A percentile compares a stretch with the other conserved stretches of the same genome.
These are phyloP conservation scores for Melanogrammus aeglefinus DNA, from an alignment of 2,797 vertebrate species.

Conservation along the genomic window DNA sequence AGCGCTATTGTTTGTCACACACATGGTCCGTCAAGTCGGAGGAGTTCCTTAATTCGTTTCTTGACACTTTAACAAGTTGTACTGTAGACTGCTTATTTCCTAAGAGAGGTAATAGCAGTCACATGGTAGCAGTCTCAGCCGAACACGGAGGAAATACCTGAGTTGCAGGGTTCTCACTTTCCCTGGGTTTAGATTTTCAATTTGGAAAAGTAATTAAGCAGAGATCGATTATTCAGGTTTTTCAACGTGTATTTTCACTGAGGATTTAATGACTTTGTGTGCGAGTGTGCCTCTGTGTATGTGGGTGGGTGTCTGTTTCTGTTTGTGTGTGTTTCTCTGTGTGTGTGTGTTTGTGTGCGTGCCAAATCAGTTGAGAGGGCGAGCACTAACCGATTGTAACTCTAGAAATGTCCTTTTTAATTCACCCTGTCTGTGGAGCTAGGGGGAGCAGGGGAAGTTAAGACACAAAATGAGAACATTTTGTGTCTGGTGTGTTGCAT, in stretches of 20 bases:
- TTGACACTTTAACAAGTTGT: not conserved
- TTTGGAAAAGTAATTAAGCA: conserved; percentile 58
- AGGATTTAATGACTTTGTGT: not conserved
- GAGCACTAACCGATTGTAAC: conserved; percentile 45
- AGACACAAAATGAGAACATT: conserved; percentile 19
- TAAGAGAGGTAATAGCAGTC: not conserved
- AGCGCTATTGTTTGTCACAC: not conserved
- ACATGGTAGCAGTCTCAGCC: not conserved
- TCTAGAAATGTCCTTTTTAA: conserved; percentile 50
- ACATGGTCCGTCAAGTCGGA: not conserved
- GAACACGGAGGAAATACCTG: not conserved
- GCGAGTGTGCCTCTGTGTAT: not conserved
- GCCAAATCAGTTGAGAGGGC: conserved; percentile 25
- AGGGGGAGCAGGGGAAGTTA: conserved; percentile 34
- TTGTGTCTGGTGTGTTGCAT: not conserved
- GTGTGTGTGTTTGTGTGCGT: not conserved
- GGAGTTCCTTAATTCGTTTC: not conserved
- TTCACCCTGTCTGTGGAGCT: conserved; percentile 47
- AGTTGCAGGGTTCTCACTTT: conserved; percentile 28
- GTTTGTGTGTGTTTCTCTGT: not conserved
- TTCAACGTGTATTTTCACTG: not conserved
- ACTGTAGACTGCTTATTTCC: conserved; percentile 2
- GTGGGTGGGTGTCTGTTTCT: not conserved
- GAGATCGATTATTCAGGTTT: conserved; percentile 46
- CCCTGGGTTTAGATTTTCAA: conserved; percentile 46